phyloP scores from a whole-genome alignment of 2,797 vertebrate species.

The Odontamblyopus rebecca region DNA sequence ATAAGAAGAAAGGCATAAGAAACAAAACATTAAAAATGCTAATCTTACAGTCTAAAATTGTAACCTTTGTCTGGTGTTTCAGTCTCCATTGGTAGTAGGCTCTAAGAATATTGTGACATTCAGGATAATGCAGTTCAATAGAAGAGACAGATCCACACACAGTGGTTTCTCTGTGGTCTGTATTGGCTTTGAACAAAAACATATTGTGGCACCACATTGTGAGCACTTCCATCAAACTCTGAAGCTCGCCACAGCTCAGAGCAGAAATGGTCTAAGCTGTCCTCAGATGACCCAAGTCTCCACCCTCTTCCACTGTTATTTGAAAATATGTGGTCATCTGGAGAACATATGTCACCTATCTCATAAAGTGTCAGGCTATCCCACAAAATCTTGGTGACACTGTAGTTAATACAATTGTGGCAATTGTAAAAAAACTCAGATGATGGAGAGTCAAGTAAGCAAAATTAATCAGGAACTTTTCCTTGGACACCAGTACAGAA shows the following conservation, averaged over 20 bases:
- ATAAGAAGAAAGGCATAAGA: too few relatives aligned
- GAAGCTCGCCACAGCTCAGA: neutral
- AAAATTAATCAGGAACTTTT: constrained; percentile 16
- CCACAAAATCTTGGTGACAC: constrained; percentile 5
- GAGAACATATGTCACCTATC: constrained; percentile 26
- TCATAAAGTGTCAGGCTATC: neutral
- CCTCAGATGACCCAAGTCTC: constrained; percentile 15
- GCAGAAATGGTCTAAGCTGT: constrained; percentile 21
- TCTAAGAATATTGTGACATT: too few relatives aligned
- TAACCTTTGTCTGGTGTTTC: too few relatives aligned
- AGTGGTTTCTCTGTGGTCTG: too few relatives aligned
- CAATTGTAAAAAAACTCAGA: constrained; percentile 6
- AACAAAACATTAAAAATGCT: too few relatives aligned
- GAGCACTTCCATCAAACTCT: neutral
- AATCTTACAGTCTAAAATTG: too few relatives aligned
- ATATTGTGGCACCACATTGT: neutral
- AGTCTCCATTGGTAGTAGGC: too few relatives aligned
- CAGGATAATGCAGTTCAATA: too few relatives aligned
- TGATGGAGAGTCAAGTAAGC: neutral
- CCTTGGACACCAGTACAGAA: constrained; percentile 7
- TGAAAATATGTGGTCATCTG: constrained; percentile 76
- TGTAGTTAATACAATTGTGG: constrained; percentile 9
- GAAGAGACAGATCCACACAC: too few relatives aligned
- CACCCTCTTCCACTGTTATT: neutral
- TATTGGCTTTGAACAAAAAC: too few relatives aligned